Evolutionary conservation across 2,113 vertebrate genomes (phyloP).

Genomic region (Spea multiplicata): DNA sequence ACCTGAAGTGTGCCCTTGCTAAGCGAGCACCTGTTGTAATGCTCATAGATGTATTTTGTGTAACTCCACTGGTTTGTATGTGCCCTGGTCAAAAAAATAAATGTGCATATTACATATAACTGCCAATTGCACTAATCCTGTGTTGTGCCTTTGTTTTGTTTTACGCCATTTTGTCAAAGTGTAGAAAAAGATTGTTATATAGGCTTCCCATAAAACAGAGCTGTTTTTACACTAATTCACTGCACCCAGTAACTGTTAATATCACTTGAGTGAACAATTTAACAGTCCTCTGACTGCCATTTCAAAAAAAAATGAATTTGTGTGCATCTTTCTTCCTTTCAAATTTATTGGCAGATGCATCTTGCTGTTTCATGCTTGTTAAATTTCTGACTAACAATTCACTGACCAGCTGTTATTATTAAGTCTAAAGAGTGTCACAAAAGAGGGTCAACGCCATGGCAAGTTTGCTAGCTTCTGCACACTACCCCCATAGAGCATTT

Average conservation of each 20-base stretch:
- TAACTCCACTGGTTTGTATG: too few relatives aligned
- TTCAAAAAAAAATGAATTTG: constrained; percentile 54
- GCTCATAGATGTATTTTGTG: too few relatives aligned
- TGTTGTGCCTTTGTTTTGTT: neutral
- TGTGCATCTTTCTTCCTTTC: constrained; percentile 65
- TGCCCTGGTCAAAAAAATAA: too few relatives aligned
- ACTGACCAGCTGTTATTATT: constrained; percentile 73
- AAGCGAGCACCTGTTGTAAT: too few relatives aligned
- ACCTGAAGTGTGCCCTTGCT: too few relatives aligned
- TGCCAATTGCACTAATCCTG: neutral
- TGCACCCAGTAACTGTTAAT: neutral
- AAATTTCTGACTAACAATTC: constrained; percentile 68
- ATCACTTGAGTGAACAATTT: constrained; percentile 38
- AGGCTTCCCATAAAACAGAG: neutral
- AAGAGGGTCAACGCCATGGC: constrained; percentile 56
- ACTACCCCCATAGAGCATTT: constrained; percentile 42
- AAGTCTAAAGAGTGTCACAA: constrained; percentile 53
- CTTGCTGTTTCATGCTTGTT: constrained; percentile 67
- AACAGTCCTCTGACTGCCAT: constrained; percentile 50
- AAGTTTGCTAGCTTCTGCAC: constrained; percentile 47
- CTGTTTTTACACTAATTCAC: neutral
- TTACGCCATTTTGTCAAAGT: neutral
- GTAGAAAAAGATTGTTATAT: neutral
- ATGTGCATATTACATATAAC: neutral
- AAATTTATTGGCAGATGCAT: constrained; percentile 66